Conservation (phyloP, 2,113 vertebrate species). For the Rhineura floridana region DNA sequence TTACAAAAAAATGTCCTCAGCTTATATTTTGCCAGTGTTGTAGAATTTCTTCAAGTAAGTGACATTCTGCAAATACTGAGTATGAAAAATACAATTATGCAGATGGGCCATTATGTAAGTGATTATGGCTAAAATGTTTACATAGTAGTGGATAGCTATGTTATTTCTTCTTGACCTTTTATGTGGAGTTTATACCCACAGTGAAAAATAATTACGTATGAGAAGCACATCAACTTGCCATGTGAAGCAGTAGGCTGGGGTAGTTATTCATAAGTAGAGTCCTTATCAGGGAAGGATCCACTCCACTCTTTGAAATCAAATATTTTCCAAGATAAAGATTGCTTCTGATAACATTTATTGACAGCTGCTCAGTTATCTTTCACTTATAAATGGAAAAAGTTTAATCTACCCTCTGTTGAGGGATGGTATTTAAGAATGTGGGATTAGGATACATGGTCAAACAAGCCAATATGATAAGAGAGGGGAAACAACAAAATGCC, state of each 20-base stretch:
- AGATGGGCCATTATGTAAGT: background rate
- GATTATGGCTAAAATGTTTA: background rate
- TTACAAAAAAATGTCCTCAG: slow-evolving; percentile 42
- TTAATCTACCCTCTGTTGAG: no score
- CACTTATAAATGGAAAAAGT: no score
- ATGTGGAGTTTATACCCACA: background rate
- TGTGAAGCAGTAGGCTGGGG: background rate
- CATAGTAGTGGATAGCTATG: background rate
- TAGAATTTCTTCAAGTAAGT: background rate
- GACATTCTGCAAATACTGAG: background rate
- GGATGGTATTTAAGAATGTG: no score
- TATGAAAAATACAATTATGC: background rate
- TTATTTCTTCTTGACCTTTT: background rate
- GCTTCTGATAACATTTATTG: background rate
- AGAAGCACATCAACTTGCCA: background rate
- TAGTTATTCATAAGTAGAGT: background rate
- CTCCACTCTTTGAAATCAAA: background rate
- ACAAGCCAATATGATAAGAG: no score
- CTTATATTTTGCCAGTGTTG: slow-evolving; percentile 43
- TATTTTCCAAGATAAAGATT: background rate
- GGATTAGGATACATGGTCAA: no score
- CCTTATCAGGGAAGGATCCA: background rate
- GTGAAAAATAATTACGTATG: background rate
- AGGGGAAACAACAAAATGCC: no score
- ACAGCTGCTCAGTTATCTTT: no score